These are phyloP conservation scores for Tenthredo distinguenda DNA, from an alignment of 2,888 invertebrate genomes.

Conservation along the genomic window DNA sequence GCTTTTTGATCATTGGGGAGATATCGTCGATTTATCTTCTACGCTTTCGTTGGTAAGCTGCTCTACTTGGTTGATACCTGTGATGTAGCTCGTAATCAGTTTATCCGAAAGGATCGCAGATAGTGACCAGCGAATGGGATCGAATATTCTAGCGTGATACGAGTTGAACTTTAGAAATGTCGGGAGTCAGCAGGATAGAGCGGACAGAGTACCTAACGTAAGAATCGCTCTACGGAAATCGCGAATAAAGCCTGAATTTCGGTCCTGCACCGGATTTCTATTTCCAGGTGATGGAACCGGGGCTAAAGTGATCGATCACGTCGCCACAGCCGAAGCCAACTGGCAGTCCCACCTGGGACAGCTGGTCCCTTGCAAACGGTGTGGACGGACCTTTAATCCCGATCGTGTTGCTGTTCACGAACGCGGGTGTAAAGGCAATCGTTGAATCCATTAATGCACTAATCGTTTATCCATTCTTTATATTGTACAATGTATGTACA, in stretches of 20 bases:
- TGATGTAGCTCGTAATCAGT: background rate
- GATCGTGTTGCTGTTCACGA: slow-evolving; percentile 82
- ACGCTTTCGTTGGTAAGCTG: background rate
- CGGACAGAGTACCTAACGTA: background rate
- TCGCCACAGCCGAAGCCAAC: slow-evolving; percentile 77
- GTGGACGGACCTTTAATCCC: slow-evolving; percentile 83
- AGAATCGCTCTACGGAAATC: background rate
- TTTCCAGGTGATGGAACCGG: slow-evolving; percentile 63
- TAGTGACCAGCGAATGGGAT: background rate
- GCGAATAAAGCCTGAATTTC: slow-evolving; percentile 3
- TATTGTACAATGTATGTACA: background rate
- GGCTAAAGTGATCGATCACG: slow-evolving; percentile 65
- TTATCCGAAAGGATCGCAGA: background rate
- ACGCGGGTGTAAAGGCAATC: slow-evolving; percentile 79
- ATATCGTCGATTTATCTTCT: background rate
- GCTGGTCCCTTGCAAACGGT: slow-evolving; percentile 81
- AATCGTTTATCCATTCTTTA: background rate
- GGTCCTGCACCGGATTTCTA: slow-evolving; percentile 35
- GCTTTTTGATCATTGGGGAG: background rate
- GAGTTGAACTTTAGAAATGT: background rate
- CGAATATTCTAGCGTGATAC: background rate
- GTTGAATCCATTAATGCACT: slow-evolving; percentile 45
- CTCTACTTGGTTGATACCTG: background rate
- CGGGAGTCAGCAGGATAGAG: background rate
- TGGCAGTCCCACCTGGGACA: slow-evolving; percentile 80